Evolutionary conservation across 2,888 invertebrate genomes (phyloP), one percentile per base, ranked within the genome.

Genomic region (Lomographa bimaculata): DNA sequence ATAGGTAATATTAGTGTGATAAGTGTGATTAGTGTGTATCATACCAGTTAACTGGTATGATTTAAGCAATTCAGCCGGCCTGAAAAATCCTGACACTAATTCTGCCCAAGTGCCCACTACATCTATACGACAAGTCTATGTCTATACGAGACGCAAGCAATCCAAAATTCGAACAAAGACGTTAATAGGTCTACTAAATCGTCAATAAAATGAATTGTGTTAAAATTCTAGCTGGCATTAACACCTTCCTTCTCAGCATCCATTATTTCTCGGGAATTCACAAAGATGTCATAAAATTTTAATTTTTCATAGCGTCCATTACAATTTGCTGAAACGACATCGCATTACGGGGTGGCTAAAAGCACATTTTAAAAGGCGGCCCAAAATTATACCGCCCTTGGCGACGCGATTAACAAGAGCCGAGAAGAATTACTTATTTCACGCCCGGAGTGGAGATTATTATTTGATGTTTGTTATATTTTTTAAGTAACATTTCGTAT

Each of bases 351-450:
- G 62, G 63, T 64, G 61, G 68, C 66, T 74, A 67, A 74, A 70
- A 75, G 77, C 69, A 71, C 68, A 68, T 71, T 79, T 75, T 75
- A 74, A 78, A 76, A 76, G 71, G 71, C 64, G 64, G 59, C 48
- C 58, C 64, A 69, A 72, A n/a, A 71, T 76, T 70, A 79, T 76
- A 67, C 54, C 57, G 30, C 46, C 44, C 49, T 50, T 46, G 49
- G 43, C 48, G 44, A 46, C 46, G 39, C 37, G 60, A 62, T 58
- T 58, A 61, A 44, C 39, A 46, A 35, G 49, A 47, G 23, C 34
- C 27, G 38, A 30, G 45, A 44, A 37, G 33, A 39, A 39, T 36
- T 40, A 43, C 36, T 32, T 33, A 37, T 37, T 43, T 43, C 27
- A 36, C 12, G 27, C 20, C 21, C 4, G 36, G 23, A 27, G 19